These are phyloP conservation scores for Mythimna ferrago DNA, from an alignment of 2,888 invertebrate species.

Conservation along the genomic window DNA sequence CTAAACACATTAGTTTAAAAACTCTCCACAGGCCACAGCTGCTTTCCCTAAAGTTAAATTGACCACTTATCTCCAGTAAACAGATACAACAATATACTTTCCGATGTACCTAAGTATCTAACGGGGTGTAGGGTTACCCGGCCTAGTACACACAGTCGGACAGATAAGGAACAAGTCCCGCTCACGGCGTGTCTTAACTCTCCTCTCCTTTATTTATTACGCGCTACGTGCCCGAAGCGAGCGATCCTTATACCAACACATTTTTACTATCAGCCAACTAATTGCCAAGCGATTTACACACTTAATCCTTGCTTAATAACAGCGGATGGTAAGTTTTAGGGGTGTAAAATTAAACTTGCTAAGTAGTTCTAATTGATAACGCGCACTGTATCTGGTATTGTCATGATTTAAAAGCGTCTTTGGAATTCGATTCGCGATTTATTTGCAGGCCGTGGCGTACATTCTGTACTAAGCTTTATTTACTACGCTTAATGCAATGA, in stretches of 20 bases:
- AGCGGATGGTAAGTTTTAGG: not conserved
- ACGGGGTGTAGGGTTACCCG: slow-evolving; percentile 81
- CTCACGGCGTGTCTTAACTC: slow-evolving; percentile 83
- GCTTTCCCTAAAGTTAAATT: slow-evolving; percentile 39
- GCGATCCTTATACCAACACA: slow-evolving; percentile 72
- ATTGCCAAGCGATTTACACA: slow-evolving; percentile 57
- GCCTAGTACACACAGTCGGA: slow-evolving; percentile 75
- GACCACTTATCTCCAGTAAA: slow-evolving; percentile 50
- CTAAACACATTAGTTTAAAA: not conserved
- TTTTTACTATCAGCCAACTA: slow-evolving; percentile 61
- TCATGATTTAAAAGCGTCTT: slow-evolving; percentile 84
- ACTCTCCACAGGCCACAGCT: slow-evolving; percentile 23
- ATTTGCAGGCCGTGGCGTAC: slow-evolving; percentile 71
- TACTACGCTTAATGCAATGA: slow-evolving; percentile 53
- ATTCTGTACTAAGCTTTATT: slow-evolving; percentile 69
- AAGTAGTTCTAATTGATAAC: slow-evolving; percentile 86
- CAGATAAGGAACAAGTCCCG: slow-evolving; percentile 85
- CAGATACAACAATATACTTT: slow-evolving; percentile 65
- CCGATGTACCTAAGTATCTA: slow-evolving; percentile 70
- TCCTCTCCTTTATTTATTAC: slow-evolving; percentile 85
- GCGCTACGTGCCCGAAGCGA: slow-evolving; percentile 85
- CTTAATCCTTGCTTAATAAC: slow-evolving; percentile 20
- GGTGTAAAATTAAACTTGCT: slow-evolving; percentile 56
- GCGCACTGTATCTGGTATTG: slow-evolving; percentile 84
- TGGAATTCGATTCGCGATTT: slow-evolving; percentile 81